Conservation (phyloP, 2,888 invertebrate genomes). For the Drosophila trichaetosa region DNA sequence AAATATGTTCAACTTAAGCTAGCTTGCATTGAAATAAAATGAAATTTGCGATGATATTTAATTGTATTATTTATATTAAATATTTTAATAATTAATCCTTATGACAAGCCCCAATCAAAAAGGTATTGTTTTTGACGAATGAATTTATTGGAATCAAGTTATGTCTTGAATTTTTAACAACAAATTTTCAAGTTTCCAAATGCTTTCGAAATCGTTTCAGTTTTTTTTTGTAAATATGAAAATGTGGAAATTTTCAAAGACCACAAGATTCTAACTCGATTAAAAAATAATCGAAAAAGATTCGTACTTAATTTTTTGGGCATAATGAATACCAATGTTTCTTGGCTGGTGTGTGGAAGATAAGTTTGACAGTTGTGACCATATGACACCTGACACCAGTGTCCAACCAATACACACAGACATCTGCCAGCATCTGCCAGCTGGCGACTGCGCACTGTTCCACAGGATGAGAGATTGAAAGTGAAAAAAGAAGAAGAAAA, state of each 20-base stretch:
- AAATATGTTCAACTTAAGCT: slow-evolving; percentile 50
- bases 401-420: slow-evolving; percentile 58
- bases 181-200: no score
- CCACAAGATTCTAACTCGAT: neutral
- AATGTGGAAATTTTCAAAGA: neutral
- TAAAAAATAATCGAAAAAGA: neutral
- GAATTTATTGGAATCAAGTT: neutral
- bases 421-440: slow-evolving; percentile 44
- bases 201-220: neutral
- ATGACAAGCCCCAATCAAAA: neutral
- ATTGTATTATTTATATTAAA: neutral
- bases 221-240: neutral
- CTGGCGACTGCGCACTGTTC: slow-evolving; percentile 53
- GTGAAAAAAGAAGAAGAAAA: slow-evolving; percentile 21
- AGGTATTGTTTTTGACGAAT: neutral
- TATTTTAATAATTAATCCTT: neutral
- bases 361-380: slow-evolving; percentile 28
- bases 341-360: slow-evolving; percentile 7
- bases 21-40: slow-evolving; percentile 62
- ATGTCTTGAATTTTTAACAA: neutral
- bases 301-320: neutral
- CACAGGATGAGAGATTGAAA: slow-evolving; percentile 1
- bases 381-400: slow-evolving; percentile 48
- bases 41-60: slow-evolving; percentile 36
- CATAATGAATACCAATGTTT: neutral